Conservation (phyloP, 2,797 vertebrate species). For the Labeo calbasu region DNA sequence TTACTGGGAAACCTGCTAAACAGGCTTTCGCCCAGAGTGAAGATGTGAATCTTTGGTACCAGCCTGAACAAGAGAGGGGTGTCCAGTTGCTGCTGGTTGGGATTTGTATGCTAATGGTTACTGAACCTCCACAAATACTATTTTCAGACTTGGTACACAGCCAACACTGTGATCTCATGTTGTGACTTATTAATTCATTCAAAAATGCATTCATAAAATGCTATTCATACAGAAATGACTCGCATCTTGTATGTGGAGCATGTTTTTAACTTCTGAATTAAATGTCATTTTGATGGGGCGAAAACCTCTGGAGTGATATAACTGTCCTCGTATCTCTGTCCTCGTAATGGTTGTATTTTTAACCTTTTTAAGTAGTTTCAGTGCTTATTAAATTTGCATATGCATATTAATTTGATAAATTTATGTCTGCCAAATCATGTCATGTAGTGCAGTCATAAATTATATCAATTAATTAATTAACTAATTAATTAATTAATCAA, state of each 20-base stretch:
- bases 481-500: neutral
- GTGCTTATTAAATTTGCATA: neutral
- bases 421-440: neutral
- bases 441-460: neutral
- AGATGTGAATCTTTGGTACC: slow-evolving; percentile 36
- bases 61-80: slow-evolving; percentile 10
- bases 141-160: neutral
- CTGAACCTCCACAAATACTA: slow-evolving; percentile 3
- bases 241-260: neutral
- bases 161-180: neutral
- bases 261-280: neutral
- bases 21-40: slow-evolving; percentile 34
- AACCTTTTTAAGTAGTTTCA: neutral
- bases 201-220: neutral
- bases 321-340: neutral
- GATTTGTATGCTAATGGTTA: slow-evolving; percentile 45
- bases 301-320: neutral
- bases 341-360: neutral
- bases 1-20: slow-evolving; percentile 58
- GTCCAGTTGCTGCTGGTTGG: slow-evolving; percentile 48
- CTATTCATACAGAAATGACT: neutral
- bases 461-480: neutral
- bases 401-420: neutral
- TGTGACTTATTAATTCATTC: neutral
- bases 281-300: neutral